Conservation (phyloP, 1,140 invertebrate species). For the Venustaconcha ellipsiformis region DNA sequence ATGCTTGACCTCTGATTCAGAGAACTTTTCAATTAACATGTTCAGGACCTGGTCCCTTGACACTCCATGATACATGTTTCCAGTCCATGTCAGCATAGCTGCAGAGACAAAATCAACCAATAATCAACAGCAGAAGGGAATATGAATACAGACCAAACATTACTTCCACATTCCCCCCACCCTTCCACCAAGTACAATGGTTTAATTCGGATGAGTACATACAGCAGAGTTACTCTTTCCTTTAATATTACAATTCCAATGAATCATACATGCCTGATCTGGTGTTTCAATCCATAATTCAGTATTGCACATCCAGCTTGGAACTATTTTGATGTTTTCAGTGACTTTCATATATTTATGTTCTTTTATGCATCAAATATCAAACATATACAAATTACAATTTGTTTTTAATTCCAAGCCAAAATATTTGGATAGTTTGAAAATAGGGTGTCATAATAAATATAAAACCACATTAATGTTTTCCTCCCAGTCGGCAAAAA, state of each 20-base stretch:
- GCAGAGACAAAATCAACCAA: slow-evolving; percentile 14
- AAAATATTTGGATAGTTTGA: too few relatives aligned
- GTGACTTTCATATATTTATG: too few relatives aligned
- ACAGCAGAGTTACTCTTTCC: neutral
- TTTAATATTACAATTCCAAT: neutral
- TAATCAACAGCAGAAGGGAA: neutral
- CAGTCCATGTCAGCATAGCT: slow-evolving; percentile 55
- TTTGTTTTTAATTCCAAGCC: too few relatives aligned
- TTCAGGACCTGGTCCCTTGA: slow-evolving; percentile 52
- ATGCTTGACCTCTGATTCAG: slow-evolving; percentile 46
- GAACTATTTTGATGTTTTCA: too few relatives aligned
- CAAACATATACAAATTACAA: too few relatives aligned
- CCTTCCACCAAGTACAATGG: neutral
- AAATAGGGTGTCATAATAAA: too few relatives aligned
- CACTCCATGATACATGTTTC: slow-evolving; percentile 44
- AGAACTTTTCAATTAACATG: slow-evolving; percentile 37
- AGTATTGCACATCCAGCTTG: too few relatives aligned
- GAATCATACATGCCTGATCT: too few relatives aligned
- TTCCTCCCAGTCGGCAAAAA: too few relatives aligned
- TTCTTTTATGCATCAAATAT: too few relatives aligned
- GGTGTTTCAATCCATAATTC: too few relatives aligned
- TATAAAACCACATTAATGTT: too few relatives aligned
- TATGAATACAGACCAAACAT: neutral
- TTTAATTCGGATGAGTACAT: neutral
- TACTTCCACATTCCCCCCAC: neutral